phyloP scores from a whole-genome alignment of 2,888 invertebrate genomes.

The Drosophila barbarae region DNA sequence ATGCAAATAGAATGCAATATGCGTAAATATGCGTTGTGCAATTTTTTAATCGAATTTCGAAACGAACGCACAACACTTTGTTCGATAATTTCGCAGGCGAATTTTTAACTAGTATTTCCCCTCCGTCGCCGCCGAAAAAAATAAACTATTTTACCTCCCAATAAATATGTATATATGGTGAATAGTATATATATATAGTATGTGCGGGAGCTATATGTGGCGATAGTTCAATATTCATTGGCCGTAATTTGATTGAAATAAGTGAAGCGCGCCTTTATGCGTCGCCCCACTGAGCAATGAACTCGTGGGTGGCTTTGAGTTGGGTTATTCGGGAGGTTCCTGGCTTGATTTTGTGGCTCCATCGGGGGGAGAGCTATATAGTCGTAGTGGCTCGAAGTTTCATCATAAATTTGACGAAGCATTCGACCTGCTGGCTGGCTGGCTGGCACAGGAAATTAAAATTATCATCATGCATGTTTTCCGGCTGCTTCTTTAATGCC shows the following conservation, averaged over 20 bases:
- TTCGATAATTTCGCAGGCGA: constrained; percentile 24
- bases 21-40: constrained; percentile 30
- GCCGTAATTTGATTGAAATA: constrained; percentile 74
- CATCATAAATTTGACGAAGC: constrained; percentile 62
- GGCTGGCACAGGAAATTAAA: constrained; percentile 58
- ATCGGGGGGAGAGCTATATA: background rate
- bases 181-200: background rate
- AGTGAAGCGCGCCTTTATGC: constrained; percentile 64
- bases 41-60: constrained; percentile 34
- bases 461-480: constrained; percentile 55
- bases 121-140: constrained; percentile 16
- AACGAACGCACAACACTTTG: constrained; percentile 19
- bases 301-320: constrained; percentile 20
- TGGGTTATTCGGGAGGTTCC: constrained; percentile 8
- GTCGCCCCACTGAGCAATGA: constrained; percentile 68
- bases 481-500: constrained; percentile 8
- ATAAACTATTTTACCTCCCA: constrained; percentile 34
- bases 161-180: constrained; percentile 6
- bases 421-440: constrained; percentile 41
- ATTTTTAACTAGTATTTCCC: constrained; percentile 14
- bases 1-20: constrained; percentile 33
- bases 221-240: constrained; percentile 73
- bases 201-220: constrained; percentile 9
- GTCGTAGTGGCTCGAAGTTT: constrained; percentile 41
- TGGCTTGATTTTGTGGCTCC: constrained; percentile 2